A percentile compares a stretch with the other conserved stretches of the same genome.
phyloP scores from a whole-genome alignment of 1,140 invertebrate species.

The Agrypnia vestita region DNA sequence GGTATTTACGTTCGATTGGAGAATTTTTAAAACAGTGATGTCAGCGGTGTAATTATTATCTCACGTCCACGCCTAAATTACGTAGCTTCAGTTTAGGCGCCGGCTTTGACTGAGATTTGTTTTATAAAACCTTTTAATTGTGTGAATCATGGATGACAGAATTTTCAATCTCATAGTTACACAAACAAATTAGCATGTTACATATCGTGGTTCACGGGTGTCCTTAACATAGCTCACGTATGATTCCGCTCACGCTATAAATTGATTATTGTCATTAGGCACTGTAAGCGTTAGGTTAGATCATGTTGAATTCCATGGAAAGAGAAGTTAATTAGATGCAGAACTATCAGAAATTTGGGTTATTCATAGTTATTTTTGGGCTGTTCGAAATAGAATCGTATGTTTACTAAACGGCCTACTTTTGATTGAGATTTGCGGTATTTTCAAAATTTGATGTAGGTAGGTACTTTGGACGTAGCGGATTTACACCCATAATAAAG shows the following conservation, averaged over 20 bases:
- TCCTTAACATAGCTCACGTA: slow-evolving; percentile 1
- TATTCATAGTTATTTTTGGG: slow-evolving; percentile 5
- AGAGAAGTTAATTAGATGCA: background rate
- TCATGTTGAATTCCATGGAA: background rate
- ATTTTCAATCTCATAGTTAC: slow-evolving; percentile 10
- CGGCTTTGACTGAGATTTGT: background rate
- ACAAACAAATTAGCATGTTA: slow-evolving; percentile 16
- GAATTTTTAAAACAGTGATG: slow-evolving; percentile 20
- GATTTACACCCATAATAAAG: too few relatives aligned
- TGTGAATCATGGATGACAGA: slow-evolving; percentile 1
- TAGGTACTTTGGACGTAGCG: background rate
- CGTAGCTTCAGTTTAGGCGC: background rate
- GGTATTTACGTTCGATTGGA: slow-evolving; percentile 20
- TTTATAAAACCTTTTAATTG: background rate
- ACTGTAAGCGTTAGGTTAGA: slow-evolving; percentile 1
- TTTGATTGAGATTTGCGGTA: background rate
- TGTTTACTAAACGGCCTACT: background rate
- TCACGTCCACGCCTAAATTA: slow-evolving; percentile 14
- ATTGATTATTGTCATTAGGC: background rate
- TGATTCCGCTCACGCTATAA: background rate
- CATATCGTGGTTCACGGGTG: background rate
- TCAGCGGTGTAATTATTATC: slow-evolving; percentile 13
- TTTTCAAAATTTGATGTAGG: background rate
- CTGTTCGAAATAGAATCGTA: slow-evolving; percentile 8
- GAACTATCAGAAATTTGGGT: background rate